Evolutionary conservation across 2,888 invertebrate genomes (phyloP), one percentile per base, ranked within the genome.

Genomic region (Lacanobia oleracea): DNA sequence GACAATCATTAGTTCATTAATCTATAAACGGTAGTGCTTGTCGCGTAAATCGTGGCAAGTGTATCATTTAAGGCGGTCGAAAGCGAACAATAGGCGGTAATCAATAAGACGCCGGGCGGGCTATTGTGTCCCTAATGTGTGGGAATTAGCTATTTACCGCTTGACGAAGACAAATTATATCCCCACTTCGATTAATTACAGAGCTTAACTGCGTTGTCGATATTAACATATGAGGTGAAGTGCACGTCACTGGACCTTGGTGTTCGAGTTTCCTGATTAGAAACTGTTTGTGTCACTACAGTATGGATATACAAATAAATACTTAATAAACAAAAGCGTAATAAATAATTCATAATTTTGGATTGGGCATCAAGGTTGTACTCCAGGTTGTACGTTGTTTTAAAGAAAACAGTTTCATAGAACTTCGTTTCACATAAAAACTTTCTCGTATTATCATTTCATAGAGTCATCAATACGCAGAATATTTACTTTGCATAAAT

Each of bases 111-210:
- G 88, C 87, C 91, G 88, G 91, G 88, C 88, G 90, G 88, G 87
- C 94, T 90, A 94, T 95, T 95, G 95, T 95, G 91, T 91, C 90
- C 91, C 91, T 95, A 95, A 94, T 94, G 94, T 94, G 94, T 92
- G 93, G 94, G 94, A 94, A 95, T 95, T 95, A 95, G 95, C 95
- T 95, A 94, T 94, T 95, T 95, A 92, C 93, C 91, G 88, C 91
- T 88, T 94, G 95, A 95, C 95, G 95, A 95, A 95, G 95, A 95
- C 94, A 95, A 95, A 95, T 95, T 94, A 94, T 94, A 92, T 92
- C 89, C 88, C 87, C 82, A 90, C 91, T 91, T 93, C 94, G 93
- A 95, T 95, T 95, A 95, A 95, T 95, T 95, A 95, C 93, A 90
- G 86, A 88, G 94, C 93, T 94, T 94, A 93, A 94, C 92, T 90